Conservation (phyloP, 2,113 vertebrate species). For the Leuciscus idus region DNA sequence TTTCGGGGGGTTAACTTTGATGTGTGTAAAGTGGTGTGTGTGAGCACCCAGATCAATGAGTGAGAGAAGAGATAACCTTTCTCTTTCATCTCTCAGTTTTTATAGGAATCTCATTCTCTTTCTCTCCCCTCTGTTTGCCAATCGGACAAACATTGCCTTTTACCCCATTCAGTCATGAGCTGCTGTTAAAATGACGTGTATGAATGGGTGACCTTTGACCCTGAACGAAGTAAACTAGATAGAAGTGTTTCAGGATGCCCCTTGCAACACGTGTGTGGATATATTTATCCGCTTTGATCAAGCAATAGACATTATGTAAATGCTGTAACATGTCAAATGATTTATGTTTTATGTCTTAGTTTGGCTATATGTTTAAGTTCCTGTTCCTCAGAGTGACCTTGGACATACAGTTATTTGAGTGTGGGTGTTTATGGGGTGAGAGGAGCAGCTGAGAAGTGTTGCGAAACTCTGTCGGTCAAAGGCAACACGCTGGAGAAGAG, state of each 20-base stretch:
- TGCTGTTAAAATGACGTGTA: conserved; percentile 22
- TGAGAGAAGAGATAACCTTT: conserved; percentile 12
- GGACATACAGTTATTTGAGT: conserved; percentile 2
- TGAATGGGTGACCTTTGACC: conserved; percentile 40
- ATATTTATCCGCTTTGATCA: background rate
- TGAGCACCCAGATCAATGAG: conserved; percentile 29
- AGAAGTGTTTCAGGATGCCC: background rate
- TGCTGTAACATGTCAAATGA: background rate
- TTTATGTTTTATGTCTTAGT: background rate
- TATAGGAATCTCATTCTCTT: conserved; percentile 13
- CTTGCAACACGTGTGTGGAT: background rate
- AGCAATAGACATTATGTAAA: background rate
- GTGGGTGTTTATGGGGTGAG: conserved; percentile 34
- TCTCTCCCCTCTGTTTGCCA: background rate
- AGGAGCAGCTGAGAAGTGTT: conserved; percentile 41
- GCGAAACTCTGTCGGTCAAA: conserved; percentile 39
- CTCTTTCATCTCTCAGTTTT: conserved; percentile 23
- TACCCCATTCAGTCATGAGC: background rate
- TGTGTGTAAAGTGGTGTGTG: conserved; percentile 15
- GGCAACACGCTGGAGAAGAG: background rate
- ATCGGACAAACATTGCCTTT: conserved; percentile 4
- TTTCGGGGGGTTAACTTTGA: background rate
- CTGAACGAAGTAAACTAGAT: background rate
- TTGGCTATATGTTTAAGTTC: conserved; percentile 1
- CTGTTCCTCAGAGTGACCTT: conserved; percentile 17